A percentile compares a stretch with the other conserved stretches of the same genome.
These are phyloP conservation scores for Elegia similella DNA, from an alignment of 2,888 invertebrate genomes.

Conservation along the genomic window DNA sequence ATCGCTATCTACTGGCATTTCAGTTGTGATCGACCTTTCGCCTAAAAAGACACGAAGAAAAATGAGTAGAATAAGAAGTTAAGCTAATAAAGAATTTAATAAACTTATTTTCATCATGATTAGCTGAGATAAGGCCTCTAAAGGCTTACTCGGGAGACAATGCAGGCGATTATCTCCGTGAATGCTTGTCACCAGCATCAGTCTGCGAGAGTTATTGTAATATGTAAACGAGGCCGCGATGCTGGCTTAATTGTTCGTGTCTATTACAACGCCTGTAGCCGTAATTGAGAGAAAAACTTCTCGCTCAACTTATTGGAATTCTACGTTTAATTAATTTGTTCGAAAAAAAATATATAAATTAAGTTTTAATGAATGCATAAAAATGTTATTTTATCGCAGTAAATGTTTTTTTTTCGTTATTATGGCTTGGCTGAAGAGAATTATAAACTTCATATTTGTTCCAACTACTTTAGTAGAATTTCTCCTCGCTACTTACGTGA, in stretches of 20 bases:
- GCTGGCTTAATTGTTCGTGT: conserved; percentile 51
- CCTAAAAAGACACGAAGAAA: too few species aligned
- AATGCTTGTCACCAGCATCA: conserved; percentile 65
- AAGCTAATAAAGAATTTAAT: conserved; percentile 59
- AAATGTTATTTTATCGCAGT: too few species aligned
- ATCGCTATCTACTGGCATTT: too few species aligned
- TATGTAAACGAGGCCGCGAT: conserved; percentile 59
- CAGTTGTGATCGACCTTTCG: too few species aligned
- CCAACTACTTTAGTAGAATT: background rate
- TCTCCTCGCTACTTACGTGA: conserved; percentile 33
- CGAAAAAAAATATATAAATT: too few species aligned
- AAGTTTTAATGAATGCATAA: too few species aligned
- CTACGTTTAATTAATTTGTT: too few species aligned
- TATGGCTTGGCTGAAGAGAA: background rate
- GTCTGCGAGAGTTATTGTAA: conserved; percentile 54
- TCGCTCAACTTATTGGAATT: background rate
- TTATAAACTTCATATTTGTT: conserved; percentile 6
- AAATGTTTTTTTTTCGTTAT: too few species aligned
- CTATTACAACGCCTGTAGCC: conserved; percentile 40
- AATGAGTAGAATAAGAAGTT: conserved; percentile 21
- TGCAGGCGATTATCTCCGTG: conserved; percentile 64
- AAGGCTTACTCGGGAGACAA: conserved; percentile 68
- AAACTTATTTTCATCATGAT: conserved; percentile 56
- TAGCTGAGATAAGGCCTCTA: conserved; percentile 61
- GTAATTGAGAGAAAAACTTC: conserved; percentile 8